phyloP scores from a whole-genome alignment of 2,797 vertebrate species.

The Helicolenus hilgendorfi region DNA sequence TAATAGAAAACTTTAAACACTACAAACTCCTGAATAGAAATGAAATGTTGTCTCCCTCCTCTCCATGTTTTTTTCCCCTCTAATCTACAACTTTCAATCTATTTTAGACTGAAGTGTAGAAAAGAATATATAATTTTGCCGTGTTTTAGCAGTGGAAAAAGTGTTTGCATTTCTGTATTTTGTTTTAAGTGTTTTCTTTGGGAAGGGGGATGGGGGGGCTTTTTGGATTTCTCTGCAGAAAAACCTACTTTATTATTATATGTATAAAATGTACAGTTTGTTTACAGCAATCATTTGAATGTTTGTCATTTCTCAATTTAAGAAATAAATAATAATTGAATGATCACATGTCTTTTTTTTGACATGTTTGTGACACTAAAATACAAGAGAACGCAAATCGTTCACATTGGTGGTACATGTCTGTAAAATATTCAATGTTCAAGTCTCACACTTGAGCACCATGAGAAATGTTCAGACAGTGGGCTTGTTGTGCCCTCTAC shows the following conservation, averaged over 20 bases:
- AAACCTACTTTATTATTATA: conserved; percentile 70
- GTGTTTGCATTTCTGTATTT: conserved; percentile 73
- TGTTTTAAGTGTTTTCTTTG: conserved; percentile 47
- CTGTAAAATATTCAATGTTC: background rate
- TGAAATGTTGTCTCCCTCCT: conserved; percentile 6
- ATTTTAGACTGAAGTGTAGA: conserved; percentile 82
- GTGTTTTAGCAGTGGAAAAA: conserved; percentile 83
- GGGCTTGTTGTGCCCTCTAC: conserved; percentile 69
- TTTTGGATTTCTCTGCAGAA: conserved; percentile 63
- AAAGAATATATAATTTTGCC: conserved; percentile 87
- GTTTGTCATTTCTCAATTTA: conserved; percentile 85
- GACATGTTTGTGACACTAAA: background rate
- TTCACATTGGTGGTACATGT: background rate
- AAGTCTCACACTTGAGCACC: background rate
- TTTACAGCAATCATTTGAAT: conserved; percentile 90
- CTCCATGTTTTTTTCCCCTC: background rate
- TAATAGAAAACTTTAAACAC: conserved; percentile 15
- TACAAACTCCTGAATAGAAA: conserved; percentile 1
- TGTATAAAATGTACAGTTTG: conserved; percentile 95
- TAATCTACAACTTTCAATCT: conserved; percentile 62
- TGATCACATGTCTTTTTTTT: conserved; percentile 34
- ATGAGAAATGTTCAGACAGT: background rate
- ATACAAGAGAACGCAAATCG: background rate
- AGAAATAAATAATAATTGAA: conserved; percentile 90
- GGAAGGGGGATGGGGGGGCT: background rate